Evolutionary conservation across 2,888 invertebrate species (phyloP), one percentile per base, ranked within the genome.

Genomic region (Argynnis bischoffii): DNA sequence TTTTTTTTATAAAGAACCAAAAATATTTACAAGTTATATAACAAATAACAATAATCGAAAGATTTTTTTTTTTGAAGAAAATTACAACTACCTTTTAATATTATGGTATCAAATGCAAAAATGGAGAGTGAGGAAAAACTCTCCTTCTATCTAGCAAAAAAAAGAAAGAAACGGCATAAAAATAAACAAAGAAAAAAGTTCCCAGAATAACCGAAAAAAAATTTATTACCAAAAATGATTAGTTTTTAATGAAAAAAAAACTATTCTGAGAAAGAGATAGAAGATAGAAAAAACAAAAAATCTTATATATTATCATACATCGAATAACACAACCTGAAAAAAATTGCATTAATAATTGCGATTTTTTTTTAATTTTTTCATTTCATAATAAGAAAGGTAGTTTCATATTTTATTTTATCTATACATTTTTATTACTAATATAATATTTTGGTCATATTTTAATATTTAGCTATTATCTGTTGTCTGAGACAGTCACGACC

Each of bases 401-500:
- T 59, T 35, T 46, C 11, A 63, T 21, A 50, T 11, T 55, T 55
- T 35, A 26, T 50, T 47, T 41, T 55, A 48, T 56, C 41, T 67
- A 56, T 41, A 46, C 31, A 64, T 16, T 51, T 56, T 55, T 55
- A 35, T 48, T 48, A 64, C 54, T 64, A 41, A 41, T 47, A 15
- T 26, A 35, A 48, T 55, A 60, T 66, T 55, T 68, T 46, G 60
- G 61, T 66, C 26, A 21, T 55, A 56, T 41, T 55, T 59, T 50
- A 46, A 61, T 50, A n/a, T 61, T 56, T 41, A 41, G 11, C 35
- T 41, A 26, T 41, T 59, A 26, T 21, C 18, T 14, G 41, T 46
- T 26, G 48, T 26, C 26, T 21, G 11, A 16, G 21, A 14, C 14
- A 56, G 63, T 73, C 72, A 74, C 63, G 69, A 50, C 1, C 67